Evolutionary conservation across 2,113 vertebrate genomes (phyloP), one percentile per base, ranked within the genome.

Genomic region (Lates calcarifer): DNA sequence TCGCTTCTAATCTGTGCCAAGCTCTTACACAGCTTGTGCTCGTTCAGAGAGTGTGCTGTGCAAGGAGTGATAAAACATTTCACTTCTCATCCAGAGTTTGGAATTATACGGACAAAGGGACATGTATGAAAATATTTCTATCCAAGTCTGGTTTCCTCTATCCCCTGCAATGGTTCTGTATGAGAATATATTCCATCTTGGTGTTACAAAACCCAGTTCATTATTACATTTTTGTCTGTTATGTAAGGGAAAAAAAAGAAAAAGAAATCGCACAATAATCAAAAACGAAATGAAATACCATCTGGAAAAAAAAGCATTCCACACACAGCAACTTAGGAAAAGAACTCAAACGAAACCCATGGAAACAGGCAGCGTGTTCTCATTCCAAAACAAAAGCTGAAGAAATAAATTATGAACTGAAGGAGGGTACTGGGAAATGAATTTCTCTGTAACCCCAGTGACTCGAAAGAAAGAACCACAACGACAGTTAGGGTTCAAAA

Each of bases 151-250:
- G 70, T 73, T 77, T 51, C 53, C 65, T 82, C 39, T 73, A 53
- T 82, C 53, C 24, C 2, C 26, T 22, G 55, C 37, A 17, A 43
- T 75, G 10, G 39, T 66, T 82, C 79, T 70, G 29, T 73, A 26
- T n/a, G n/a, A 61, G 14, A 77, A 66, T 55, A 49, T 55, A 67
- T 39, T 86, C 37, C 53, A 82, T 51, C 20, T 76, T n/a, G 47
- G 66, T 76, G 74, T 74, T 63, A 70, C 65, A 82, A 89, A 6
- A 75, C 77, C 76, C 66, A 83, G 63, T 89, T 94, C 88, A 94
- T 94, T 92, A 94, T 91, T 93, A 90, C 87, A 74, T 70, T 82
- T 78, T 56, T 67, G 57, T 81, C 67, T 83, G 73, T 91, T 85
- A 87, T 68, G 72, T 61, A 73, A 77, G 49, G 71, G 76, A 80